Evolutionary conservation across 2,113 vertebrate species (phyloP).

Genomic region (Xenopus borealis): DNA sequence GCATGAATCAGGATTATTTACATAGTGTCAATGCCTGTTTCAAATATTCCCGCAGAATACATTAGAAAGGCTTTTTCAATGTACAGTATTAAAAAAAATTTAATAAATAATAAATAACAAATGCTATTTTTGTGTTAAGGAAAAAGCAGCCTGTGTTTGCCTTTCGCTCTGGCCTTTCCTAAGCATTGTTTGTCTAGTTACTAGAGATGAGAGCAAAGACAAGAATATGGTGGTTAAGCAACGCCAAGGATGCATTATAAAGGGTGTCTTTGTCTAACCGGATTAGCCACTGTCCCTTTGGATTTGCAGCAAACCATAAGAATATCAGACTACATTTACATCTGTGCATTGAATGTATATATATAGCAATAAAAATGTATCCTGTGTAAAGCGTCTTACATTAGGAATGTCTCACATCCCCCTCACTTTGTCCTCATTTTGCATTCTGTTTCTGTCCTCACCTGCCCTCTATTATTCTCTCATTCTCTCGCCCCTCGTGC

Average conservation of each 20-base stretch:
- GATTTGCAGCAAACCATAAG: background rate
- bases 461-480: slow-evolving; percentile 10
- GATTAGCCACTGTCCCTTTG: slow-evolving; percentile 3
- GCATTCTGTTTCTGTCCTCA: slow-evolving; percentile 13
- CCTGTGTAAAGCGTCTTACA: background rate
- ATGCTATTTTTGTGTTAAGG: slow-evolving; percentile 49
- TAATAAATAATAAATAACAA: too few relatives aligned
- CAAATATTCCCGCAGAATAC: slow-evolving; percentile 58
- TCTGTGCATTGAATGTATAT: background rate
- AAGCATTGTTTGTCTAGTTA: slow-evolving; percentile 50
- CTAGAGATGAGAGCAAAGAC: slow-evolving; percentile 49
- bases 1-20: slow-evolving; percentile 68
- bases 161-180: slow-evolving; percentile 22
- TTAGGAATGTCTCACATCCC: slow-evolving; percentile 3
- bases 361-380: background rate
- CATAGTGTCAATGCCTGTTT: slow-evolving; percentile 63
- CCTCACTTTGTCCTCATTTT: background rate
- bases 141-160: slow-evolving; percentile 47
- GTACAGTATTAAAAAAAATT: slow-evolving; percentile 57
- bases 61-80: slow-evolving; percentile 53
- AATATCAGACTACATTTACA: background rate
- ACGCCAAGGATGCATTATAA: background rate
- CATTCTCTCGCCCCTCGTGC: background rate
- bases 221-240: slow-evolving; percentile 40
- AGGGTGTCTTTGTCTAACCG: background rate